Percentiles rank a stretch among this genome's conserved stretches.
These are phyloP conservation scores for Butorides virescens DNA, from an alignment of 2,113 vertebrate genomes.

Conservation along the genomic window DNA sequence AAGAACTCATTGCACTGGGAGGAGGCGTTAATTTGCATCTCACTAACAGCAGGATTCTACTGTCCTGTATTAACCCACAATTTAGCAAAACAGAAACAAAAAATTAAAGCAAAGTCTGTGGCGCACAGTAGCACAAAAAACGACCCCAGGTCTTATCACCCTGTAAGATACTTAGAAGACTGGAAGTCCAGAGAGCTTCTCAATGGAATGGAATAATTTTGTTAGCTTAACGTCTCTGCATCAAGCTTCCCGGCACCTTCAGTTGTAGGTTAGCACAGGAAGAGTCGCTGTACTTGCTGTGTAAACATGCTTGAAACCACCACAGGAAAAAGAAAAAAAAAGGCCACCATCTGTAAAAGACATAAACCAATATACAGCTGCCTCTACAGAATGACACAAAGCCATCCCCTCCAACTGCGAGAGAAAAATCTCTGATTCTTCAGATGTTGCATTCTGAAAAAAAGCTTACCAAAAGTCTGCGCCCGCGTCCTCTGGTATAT, in stretches of 20 bases:
- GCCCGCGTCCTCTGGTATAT: accelerated
- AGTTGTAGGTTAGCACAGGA: background rate
- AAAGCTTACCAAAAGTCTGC: background rate
- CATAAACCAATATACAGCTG: background rate
- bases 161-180: background rate
- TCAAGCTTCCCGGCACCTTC: background rate
- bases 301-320: background rate
- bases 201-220: background rate
- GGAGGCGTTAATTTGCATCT: background rate
- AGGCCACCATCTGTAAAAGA: background rate
- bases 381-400: background rate
- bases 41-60: background rate
- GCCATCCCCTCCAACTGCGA: background rate
- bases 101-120: background rate
- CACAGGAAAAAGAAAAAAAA: background rate
- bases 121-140: background rate
- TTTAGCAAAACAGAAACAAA: background rate
- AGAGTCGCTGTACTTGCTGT: background rate
- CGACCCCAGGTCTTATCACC: background rate
- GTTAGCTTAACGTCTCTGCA: background rate
- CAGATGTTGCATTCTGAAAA: background rate
- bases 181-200: background rate
- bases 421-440: background rate
- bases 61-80: background rate
- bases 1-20: background rate